Conservation (phyloP, 2,888 invertebrate species). For the Eilema griseolum region DNA sequence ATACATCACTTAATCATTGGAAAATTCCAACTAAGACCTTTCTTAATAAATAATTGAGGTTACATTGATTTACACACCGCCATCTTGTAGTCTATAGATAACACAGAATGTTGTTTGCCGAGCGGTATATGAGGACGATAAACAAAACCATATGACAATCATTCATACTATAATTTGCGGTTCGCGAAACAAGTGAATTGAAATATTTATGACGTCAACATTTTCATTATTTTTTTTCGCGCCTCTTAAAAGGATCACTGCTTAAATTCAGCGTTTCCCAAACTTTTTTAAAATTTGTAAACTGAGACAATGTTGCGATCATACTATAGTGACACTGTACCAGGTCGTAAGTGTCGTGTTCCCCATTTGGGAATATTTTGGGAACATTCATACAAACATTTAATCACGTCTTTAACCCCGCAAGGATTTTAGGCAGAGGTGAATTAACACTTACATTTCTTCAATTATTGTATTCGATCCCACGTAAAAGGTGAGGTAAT, state of each 20-base stretch:
- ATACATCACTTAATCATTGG: slow-evolving; percentile 63
- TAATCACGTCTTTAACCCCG: too few relatives aligned
- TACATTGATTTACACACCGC: slow-evolving; percentile 81
- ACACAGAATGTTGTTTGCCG: slow-evolving; percentile 74
- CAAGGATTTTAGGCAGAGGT: too few relatives aligned
- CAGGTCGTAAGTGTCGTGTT: too few relatives aligned
- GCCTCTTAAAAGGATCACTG: background rate
- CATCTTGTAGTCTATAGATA: slow-evolving; percentile 73
- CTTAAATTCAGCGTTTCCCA: background rate
- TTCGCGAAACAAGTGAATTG: slow-evolving; percentile 17
- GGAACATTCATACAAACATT: too few relatives aligned
- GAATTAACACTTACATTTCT: too few relatives aligned
- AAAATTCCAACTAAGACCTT: slow-evolving; percentile 81
- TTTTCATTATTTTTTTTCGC: background rate
- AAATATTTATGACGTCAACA: background rate
- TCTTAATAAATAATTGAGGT: slow-evolving; percentile 83
- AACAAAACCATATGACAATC: slow-evolving; percentile 63
- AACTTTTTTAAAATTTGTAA: background rate
- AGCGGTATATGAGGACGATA: slow-evolving; percentile 65
- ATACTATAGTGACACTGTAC: too few relatives aligned
- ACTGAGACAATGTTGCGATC: too few relatives aligned
- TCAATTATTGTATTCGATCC: too few relatives aligned
- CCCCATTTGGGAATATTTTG: too few relatives aligned
- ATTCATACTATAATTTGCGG: slow-evolving; percentile 52
- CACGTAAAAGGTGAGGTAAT: too few relatives aligned